Evolutionary conservation across 2,797 vertebrate species (phyloP), one percentile per base, ranked within the genome.

Genomic region (Botia kubotai): DNA sequence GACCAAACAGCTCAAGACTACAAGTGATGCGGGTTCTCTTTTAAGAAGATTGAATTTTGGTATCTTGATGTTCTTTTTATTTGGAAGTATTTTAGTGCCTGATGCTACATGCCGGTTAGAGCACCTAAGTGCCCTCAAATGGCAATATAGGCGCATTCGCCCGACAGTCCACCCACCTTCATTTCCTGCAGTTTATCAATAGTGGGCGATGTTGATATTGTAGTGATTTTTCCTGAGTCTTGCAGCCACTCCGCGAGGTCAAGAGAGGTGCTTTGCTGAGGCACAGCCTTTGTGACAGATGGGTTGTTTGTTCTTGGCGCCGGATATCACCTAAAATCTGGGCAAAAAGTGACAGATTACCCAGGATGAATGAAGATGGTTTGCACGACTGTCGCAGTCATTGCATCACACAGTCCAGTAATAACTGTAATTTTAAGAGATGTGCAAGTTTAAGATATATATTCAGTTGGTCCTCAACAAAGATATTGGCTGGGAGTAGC

Each of bases 221-320:
- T 36, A 23, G 29, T 83, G 72, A 29, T 72, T 65, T 80, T 75
- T 50, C 14, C 36, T 2, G 6, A 67, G 29, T 66, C 23, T 78
- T 58, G 52, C 12, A 65, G 65, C 79, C 80, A 68, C 82, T 75
- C 46, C 85, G 63, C 23, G 63, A 57, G 53, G 62, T 72, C 85
- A 82, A 84, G 78, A 63, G 58, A 81, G 85, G 78, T 77, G 72
- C 84, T 88, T 79, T 80, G 84, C 66, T 78, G 74, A 80, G 81
- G 69, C 74, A 19, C 53, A 68, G 79, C 43, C 67, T 43, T 36
- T 23, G 73, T 91, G 89, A 92, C 88, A 85, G 83, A 89, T 88
- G 88, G 89, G 85, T 62, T 84, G 86, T 87, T 90, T 91, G 84
- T 89, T 87, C 73, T 88, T 43, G 69, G 80, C 52, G 80, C 84